These are phyloP conservation scores for Trissolcus brochymenae DNA, from an alignment of 2,888 invertebrate species.

Conservation along the genomic window DNA sequence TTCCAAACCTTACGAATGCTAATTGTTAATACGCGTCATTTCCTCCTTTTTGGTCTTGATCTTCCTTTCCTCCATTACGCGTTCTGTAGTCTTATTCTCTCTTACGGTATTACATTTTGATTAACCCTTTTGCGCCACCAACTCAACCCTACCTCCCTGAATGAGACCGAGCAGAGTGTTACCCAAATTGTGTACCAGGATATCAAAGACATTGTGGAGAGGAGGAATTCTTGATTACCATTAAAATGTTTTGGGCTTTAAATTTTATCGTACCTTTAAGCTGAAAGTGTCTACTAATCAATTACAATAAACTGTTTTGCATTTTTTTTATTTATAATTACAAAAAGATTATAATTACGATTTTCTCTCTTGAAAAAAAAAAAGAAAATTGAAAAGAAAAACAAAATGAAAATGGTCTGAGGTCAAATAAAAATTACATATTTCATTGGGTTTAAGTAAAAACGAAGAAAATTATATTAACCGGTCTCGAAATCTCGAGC, in stretches of 20 bases:
- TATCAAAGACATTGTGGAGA: conserved; percentile 1
- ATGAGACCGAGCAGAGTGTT: conserved; percentile 16
- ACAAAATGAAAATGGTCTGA: no score
- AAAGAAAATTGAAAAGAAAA: no score
- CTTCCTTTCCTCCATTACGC: conserved; percentile 28
- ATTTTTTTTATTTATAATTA: no score
- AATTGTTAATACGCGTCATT: conserved; percentile 37
- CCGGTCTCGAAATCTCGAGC: conserved; percentile 18
- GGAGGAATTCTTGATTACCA: conserved; percentile 12
- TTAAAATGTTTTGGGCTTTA: conserved; percentile 3
- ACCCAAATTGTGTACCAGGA: conserved; percentile 4
- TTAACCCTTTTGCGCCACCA: conserved; percentile 41
- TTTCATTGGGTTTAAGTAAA: no score
- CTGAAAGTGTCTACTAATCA: not conserved
- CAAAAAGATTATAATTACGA: no score
- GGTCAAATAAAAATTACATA: no score
- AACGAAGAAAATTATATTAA: not conserved
- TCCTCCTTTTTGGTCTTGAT: conserved; percentile 29
- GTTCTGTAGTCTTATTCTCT: conserved; percentile 12
- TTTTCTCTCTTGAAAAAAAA: no score
- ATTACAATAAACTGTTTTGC: no score
- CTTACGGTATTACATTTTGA: conserved; percentile 23
- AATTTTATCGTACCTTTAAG: not conserved
- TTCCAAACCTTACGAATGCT: conserved; percentile 29
- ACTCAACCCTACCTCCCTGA: conserved; percentile 15